Base-by-base conservation (phyloP, 2,888 invertebrate species). In the Lepidonotus clava region DNA sequence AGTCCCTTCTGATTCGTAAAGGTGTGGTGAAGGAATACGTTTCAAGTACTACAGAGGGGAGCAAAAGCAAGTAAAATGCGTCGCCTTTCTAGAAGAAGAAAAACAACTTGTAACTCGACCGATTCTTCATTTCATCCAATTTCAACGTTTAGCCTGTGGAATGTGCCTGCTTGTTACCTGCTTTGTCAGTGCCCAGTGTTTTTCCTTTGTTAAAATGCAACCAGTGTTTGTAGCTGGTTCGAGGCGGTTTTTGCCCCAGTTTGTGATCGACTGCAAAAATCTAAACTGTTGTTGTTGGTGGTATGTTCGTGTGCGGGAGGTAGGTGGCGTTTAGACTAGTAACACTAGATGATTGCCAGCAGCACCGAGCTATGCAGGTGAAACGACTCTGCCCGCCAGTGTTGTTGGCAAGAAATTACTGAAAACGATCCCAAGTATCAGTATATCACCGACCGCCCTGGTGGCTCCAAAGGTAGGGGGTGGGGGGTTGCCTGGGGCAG, bases 311-410 rank as follows among this genome's bases (percentile, higher is more conserved):
- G 61, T 61, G 61, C 61, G 11, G 61, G 61, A 28, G 61, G 61
- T 61, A 32, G 61, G 61, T 61, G 61, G 61, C 61, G 61, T 24
- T 61, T 18, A 11, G 61, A 61, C 61, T 28, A 24, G 61, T 61
- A 61, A 61, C 61, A 61, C 61, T 61, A 61, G 61, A 61, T 61
- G 61, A 61, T 61, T 61, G 61, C 61, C 61, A 61, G 61, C 61
- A 4, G 24, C 61, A 61, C n/a, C 14, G 11, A n/a, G 24, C 61
- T 61, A 61, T 61, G 61, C 61, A 61, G 61, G 61, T 32, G 61
- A 61, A 61, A 61, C 61, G 61, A 61, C 14, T 61, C 61, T 61
- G 61, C 61, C n/a, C 61, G 61, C 61, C 61, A 61, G 61, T 61
- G 61, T 61, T 61, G 61, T 61, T 61, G 61, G 61, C 61, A 61